Evolutionary conservation across 2,113 vertebrate species (phyloP).

Genomic region (Mustela lutreola): DNA sequence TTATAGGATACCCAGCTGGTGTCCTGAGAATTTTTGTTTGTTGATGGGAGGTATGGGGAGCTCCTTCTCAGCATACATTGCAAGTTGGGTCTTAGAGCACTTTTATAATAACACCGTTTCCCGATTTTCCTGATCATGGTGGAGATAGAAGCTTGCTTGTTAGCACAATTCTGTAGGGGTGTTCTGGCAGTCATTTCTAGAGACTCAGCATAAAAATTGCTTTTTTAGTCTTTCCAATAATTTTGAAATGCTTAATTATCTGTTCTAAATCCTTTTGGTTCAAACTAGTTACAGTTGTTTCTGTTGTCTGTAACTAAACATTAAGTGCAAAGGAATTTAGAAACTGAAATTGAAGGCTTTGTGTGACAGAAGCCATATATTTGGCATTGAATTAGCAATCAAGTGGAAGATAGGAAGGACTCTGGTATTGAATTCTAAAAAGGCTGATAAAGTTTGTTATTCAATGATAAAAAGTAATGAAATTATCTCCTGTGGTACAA

Average conservation of each 20-base stretch:
- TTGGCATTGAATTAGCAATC: not conserved
- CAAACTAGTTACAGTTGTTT: not conserved
- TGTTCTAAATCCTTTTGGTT: not conserved
- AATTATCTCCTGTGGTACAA: not conserved
- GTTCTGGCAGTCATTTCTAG: not conserved
- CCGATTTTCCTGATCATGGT: not conserved
- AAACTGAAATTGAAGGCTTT: not conserved
- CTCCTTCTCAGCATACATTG: not conserved
- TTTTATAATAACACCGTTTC: not conserved
- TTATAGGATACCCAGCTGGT: not conserved
- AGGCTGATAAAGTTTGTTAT: not conserved
- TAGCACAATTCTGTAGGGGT: not conserved
- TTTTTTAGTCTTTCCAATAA: not conserved
- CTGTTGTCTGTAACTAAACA: not conserved
- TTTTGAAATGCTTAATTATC: not conserved
- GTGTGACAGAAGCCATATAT: not conserved
- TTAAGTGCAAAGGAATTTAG: not conserved
- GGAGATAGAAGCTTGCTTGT: not conserved
- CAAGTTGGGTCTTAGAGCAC: not conserved
- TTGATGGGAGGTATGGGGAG: not conserved
- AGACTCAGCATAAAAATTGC: not conserved
- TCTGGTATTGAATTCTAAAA: not conserved
- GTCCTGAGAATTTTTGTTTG: not conserved
- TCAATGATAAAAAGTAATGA: not conserved
- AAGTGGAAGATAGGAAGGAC: not conserved